Evolutionary conservation across 2,113 vertebrate species (phyloP), one percentile per base, ranked within the genome.

Genomic region (Neolamprologus kungweensis): DNA sequence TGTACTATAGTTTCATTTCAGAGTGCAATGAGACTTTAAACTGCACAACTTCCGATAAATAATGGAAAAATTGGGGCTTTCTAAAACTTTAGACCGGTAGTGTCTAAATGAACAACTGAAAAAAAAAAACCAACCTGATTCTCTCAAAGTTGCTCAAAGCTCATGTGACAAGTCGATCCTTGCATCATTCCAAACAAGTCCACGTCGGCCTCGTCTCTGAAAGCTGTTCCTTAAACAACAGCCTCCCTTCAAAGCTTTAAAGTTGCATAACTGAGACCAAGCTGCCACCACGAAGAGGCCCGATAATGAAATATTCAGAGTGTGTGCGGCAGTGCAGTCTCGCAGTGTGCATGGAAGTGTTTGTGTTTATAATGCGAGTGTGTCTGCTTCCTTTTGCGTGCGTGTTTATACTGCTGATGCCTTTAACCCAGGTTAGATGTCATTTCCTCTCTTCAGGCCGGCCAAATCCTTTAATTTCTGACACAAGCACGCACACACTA

Each of bases 391-490:
- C 28, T 53, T 35, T 51, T 19, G 45, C 28, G 9, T 37, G 54
- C 17, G 5, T 51, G 51, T 82, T 50, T 51, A 12, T 1, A 14
- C 33, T 10, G 71, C 63, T 83, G 79, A 47, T 55, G 80, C 83
- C 88, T 91, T 71, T 88, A 58, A 85, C 93, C 89, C 71, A 83
- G 88, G 91, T 82, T 93, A 88, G 85, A 95, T 95, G 95, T 89
- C 93, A 95, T 96, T 97, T 97, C 96, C 96, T 96, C 94, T 90
- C 51, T 68, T 92, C 81, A 88, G 94, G 81, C 88, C 71, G 60
- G 86, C 91, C 84, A 94, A 94, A 96, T 95, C 94, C 91, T 92
- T 88, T 73, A 86, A 89, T 73, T 83, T 83, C 81, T 84, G 79
- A 80, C 84, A 68, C 63, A 81, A 40, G 45, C 60, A 40, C 23